Evolutionary conservation across 2,797 vertebrate genomes (phyloP).

Genomic region (Nyctalus aviator): DNA sequence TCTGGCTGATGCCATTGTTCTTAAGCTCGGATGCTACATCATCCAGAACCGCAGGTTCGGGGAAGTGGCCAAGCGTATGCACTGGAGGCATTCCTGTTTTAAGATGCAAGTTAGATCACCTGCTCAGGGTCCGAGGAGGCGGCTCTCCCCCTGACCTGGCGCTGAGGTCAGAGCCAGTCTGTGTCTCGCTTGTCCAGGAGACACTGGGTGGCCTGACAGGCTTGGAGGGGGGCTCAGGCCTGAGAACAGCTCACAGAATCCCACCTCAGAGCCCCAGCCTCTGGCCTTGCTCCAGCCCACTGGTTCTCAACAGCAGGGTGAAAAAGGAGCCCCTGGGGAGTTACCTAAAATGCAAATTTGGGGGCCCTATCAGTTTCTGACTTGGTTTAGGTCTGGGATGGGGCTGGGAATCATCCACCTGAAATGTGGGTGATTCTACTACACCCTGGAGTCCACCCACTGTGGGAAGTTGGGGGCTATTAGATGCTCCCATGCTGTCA

Average conservation of each 20-base stretch:
- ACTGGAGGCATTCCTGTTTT: not conserved
- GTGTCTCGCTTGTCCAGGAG: not conserved
- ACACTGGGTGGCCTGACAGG: not conserved
- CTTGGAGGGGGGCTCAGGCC: not conserved
- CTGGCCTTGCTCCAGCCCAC: not conserved
- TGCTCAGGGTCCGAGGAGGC: not conserved
- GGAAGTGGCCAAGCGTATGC: not conserved
- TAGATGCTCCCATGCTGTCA: not conserved
- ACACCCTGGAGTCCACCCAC: not conserved
- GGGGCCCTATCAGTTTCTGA: not conserved
- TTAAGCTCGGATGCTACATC: not conserved
- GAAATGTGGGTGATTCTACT: not conserved
- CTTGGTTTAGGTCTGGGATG: not conserved
- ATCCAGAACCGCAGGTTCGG: not conserved
- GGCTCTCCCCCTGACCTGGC: accelerated
- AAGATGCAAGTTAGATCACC: not conserved
- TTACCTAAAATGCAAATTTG: not conserved
- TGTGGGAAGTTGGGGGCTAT: accelerated
- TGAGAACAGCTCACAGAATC: not conserved
- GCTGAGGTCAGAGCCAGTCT: not conserved
- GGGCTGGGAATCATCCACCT: not conserved
- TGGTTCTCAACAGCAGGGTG: not conserved
- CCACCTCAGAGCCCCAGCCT: not conserved
- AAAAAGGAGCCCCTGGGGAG: not conserved
- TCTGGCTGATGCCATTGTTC: not conserved